Conservation (phyloP, 2,888 invertebrate genomes). For the Macrophya annulata region DNA sequence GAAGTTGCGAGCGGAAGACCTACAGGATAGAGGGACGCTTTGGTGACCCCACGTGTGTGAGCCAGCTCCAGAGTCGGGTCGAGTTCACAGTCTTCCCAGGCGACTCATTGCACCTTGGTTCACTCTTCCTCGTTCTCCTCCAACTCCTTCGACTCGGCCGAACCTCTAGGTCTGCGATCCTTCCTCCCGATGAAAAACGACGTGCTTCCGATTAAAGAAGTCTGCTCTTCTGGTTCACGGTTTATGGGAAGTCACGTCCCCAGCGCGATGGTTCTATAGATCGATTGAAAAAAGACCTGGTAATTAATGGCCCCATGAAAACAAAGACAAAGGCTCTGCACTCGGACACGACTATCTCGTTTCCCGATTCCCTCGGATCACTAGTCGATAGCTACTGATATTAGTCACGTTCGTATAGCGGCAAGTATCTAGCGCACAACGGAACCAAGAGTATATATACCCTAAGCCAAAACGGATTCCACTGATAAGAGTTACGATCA, state of each 20-base stretch:
- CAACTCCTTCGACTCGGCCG: constrained; percentile 40
- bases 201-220: constrained; percentile 55
- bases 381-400: constrained; percentile 46
- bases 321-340: constrained; percentile 51
- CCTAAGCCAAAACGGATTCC: constrained; percentile 36
- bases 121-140: constrained; percentile 54
- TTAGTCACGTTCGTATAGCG: constrained; percentile 35
- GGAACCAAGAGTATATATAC: constrained; percentile 8
- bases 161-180: constrained; percentile 51
- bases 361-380: constrained; percentile 53
- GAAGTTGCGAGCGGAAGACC: constrained; percentile 38
- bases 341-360: constrained; percentile 55
- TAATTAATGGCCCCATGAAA: constrained; percentile 52
- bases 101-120: constrained; percentile 57
- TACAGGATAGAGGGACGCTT: constrained; percentile 47
- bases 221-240: constrained; percentile 53
- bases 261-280: constrained; percentile 43
- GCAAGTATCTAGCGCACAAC: not conserved
- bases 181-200: constrained; percentile 54
- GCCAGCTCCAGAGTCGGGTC: constrained; percentile 49
- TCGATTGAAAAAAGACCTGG: constrained; percentile 54
- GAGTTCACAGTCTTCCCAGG: constrained; percentile 55
- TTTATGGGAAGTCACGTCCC: constrained; percentile 56
- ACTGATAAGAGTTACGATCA: constrained; percentile 22
- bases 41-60: constrained; percentile 57